A percentile compares a stretch with the other conserved stretches of the same genome.
Evolutionary conservation across 1,140 invertebrate genomes (phyloP).

Genomic region (Listronotus bonariensis): DNA sequence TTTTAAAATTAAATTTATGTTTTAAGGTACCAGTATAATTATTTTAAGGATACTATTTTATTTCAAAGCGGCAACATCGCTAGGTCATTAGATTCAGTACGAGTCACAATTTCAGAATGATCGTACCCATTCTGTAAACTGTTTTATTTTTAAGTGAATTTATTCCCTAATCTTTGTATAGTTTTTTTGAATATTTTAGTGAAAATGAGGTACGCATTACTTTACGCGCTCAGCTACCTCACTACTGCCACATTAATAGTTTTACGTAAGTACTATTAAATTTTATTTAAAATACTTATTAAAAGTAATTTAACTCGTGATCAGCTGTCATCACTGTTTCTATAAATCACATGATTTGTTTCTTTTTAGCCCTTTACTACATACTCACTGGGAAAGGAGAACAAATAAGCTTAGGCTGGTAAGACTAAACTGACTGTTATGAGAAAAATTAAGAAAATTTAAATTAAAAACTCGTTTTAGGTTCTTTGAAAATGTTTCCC

Average conservation of each 20-base stretch:
- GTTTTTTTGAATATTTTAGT: no score
- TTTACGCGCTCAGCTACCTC: constrained; percentile 28
- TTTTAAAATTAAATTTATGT: no score
- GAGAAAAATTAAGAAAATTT: background rate
- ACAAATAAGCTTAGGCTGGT: constrained; percentile 48
- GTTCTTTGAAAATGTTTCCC: constrained; percentile 82
- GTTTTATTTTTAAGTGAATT: no score
- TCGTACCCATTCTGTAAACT: no score
- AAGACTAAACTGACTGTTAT: constrained; percentile 14
- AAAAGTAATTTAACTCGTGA: constrained; percentile 32
- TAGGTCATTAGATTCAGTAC: no score
- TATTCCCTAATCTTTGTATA: no score
- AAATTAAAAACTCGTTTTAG: constrained; percentile 50
- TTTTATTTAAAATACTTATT: background rate
- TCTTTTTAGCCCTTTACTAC: constrained; percentile 45
- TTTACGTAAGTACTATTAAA: constrained; percentile 48
- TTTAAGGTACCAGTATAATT: no score
- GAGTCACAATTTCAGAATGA: no score
- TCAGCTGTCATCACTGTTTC: constrained; percentile 13
- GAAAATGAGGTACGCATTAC: constrained; percentile 40
- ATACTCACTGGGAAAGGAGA: constrained; percentile 49
- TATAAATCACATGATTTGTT: constrained; percentile 33
- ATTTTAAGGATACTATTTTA: no score
- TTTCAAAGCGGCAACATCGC: no score
- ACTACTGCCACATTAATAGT: constrained; percentile 28